A percentile compares a stretch with the other conserved stretches of the same genome.
Conservation (phyloP, 2,797 vertebrate genomes). For the Lepidocolaptes lacrymiger region DNA sequence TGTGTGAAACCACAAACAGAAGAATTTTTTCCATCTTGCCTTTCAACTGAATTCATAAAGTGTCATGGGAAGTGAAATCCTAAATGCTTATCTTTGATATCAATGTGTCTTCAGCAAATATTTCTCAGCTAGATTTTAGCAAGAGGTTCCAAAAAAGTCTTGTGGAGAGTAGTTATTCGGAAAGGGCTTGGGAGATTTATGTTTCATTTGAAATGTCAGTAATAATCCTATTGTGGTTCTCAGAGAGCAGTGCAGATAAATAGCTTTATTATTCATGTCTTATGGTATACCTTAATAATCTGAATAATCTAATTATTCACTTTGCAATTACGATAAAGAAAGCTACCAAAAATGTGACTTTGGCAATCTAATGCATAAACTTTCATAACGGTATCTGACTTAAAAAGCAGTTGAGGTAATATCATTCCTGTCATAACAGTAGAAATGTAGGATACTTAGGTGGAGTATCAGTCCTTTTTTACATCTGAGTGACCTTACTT, state of each 20-base stretch:
- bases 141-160: not conserved
- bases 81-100: not conserved
- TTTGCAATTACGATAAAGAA: not conserved
- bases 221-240: slow-evolving; percentile 45
- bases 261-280: slow-evolving; percentile 50
- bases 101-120: not conserved
- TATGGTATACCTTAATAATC: slow-evolving; percentile 37
- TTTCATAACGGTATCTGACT: not conserved
- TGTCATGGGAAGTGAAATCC: not conserved
- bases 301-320: slow-evolving; percentile 37
- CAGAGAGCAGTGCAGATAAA: slow-evolving; percentile 60
- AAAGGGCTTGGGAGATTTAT: slow-evolving; percentile 20
- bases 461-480: not conserved
- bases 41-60: not conserved
- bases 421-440: not conserved
- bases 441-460: not conserved
- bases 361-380: not conserved
- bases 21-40: not conserved
- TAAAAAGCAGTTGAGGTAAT: not conserved
- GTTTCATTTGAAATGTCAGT: slow-evolving; percentile 51
- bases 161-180: not conserved
- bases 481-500: not conserved
- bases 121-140: slow-evolving; percentile 1
- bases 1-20: slow-evolving; percentile 11
- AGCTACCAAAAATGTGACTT: not conserved